Percentiles rank a stretch among this genome's conserved stretches.
Conservation (phyloP, 2,888 invertebrate species). For the Thelaira solivaga region DNA sequence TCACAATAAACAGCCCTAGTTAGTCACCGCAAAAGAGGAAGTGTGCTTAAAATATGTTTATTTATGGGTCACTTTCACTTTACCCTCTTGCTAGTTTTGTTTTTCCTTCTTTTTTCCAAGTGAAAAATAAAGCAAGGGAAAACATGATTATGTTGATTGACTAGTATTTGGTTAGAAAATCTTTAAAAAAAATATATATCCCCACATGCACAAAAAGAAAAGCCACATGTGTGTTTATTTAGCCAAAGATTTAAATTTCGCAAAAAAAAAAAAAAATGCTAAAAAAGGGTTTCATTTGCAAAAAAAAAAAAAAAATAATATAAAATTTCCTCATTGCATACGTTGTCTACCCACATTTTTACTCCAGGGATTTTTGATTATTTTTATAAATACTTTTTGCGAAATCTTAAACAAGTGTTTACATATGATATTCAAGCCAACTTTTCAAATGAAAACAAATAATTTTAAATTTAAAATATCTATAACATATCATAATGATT, state of each 20-base stretch:
- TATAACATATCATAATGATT: conserved; percentile 59
- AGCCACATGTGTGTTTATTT: conserved; percentile 62
- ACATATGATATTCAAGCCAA: conserved; percentile 44
- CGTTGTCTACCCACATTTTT: too few relatives aligned
- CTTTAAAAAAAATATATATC: conserved; percentile 45
- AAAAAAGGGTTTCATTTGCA: conserved; percentile 56
- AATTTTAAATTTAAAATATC: conserved; percentile 52
- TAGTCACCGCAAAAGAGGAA: not conserved
- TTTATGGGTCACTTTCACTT: conserved; percentile 60
- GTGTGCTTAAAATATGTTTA: conserved; percentile 45
- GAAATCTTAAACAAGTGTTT: conserved; percentile 1
- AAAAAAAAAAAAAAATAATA: conserved; percentile 17
- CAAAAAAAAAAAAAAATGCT: conserved; percentile 20
- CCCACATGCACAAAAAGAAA: conserved; percentile 9
- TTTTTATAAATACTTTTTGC: conserved; percentile 17
- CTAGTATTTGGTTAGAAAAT: conserved; percentile 62
- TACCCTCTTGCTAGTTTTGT: conserved; percentile 33
- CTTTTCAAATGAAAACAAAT: conserved; percentile 36
- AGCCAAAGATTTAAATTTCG: conserved; percentile 51
- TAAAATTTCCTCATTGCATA: conserved; percentile 32
- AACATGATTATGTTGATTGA: conserved; percentile 61
- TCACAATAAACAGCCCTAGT: too few relatives aligned
- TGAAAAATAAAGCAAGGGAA: conserved; percentile 11
- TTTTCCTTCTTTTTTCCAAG: not conserved
- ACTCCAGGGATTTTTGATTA: conserved; percentile 51